These are phyloP conservation scores for Iselma pallidipennis DNA, from an alignment of 2,888 invertebrate genomes.

Conservation along the genomic window DNA sequence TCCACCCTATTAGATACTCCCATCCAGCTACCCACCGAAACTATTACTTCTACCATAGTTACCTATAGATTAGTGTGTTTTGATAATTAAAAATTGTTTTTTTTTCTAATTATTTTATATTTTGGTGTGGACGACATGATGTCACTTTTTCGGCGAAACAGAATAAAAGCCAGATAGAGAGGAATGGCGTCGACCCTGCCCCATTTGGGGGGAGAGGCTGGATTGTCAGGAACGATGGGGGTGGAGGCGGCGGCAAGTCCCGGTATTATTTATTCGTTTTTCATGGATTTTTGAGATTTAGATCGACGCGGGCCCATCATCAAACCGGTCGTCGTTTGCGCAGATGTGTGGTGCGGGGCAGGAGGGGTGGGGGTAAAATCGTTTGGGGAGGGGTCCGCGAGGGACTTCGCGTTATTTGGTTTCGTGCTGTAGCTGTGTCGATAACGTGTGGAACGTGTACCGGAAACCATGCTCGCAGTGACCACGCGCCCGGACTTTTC, in stretches of 20 bases:
- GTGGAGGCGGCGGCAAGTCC: constrained; percentile 20
- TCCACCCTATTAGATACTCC: background rate
- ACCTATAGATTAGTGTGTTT: too few relatives aligned
- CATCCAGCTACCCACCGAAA: background rate
- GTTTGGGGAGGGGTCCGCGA: constrained; percentile 47
- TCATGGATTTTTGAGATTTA: constrained; percentile 59
- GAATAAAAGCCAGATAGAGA: constrained; percentile 21
- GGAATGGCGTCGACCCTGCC: constrained; percentile 46
- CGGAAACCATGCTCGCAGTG: constrained; percentile 50
- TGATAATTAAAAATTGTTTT: too few relatives aligned
- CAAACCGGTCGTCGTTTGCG: constrained; percentile 47
- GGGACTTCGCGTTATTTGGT: constrained; percentile 50
- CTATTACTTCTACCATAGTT: background rate
- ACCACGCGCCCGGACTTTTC: constrained; percentile 40
- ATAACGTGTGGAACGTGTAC: constrained; percentile 35
- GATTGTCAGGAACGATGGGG: constrained; percentile 21
- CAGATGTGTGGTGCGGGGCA: constrained; percentile 47
- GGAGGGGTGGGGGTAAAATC: constrained; percentile 45
- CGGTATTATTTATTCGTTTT: constrained; percentile 57
- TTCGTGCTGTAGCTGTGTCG: constrained; percentile 40
- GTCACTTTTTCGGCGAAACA: constrained; percentile 15
- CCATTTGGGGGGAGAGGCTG: background rate
- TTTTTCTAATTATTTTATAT: background rate
- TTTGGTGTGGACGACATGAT: background rate
- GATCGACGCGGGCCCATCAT: constrained; percentile 57